Conservation (phyloP, 1,140 invertebrate genomes). For the Atopsyche davidsoni region DNA sequence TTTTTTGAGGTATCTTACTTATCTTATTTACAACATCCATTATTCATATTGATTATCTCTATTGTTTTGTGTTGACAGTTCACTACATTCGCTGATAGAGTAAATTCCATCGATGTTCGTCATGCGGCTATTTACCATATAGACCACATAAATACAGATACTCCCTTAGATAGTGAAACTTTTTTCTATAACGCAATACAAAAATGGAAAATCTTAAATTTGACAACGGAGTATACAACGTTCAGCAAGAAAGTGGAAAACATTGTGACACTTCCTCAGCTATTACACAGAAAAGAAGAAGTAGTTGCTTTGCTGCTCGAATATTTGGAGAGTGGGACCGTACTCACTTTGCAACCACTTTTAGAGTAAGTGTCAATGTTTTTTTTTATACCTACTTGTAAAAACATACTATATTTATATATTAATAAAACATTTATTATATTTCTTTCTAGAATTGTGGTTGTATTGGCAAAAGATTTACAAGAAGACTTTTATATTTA, state of each 20-base stretch:
- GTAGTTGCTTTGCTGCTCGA: slow-evolving; percentile 65
- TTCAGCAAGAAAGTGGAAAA: slow-evolving; percentile 68
- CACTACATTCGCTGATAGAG: slow-evolving; percentile 76
- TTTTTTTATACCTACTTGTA: neutral
- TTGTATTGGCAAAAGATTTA: slow-evolving; percentile 79
- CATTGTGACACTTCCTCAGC: slow-evolving; percentile 70
- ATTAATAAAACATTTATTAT: slow-evolving; percentile 1
- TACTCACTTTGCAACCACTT: slow-evolving; percentile 68
- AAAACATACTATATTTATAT: neutral
- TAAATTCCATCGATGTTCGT: slow-evolving; percentile 77
- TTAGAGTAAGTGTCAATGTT: slow-evolving; percentile 65
- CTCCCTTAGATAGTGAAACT: slow-evolving; percentile 63
- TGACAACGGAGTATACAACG: slow-evolving; percentile 70
- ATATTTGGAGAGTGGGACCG: slow-evolving; percentile 63
- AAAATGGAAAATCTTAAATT: slow-evolving; percentile 83
- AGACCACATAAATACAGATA: slow-evolving; percentile 61
- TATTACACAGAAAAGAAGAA: slow-evolving; percentile 71
- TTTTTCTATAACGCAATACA: slow-evolving; percentile 74
- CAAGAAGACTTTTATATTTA: slow-evolving; percentile 80
- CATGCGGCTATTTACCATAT: slow-evolving; percentile 59
- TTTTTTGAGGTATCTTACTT: no score
- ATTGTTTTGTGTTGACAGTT: slow-evolving; percentile 69
- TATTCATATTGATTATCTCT: slow-evolving; percentile 11
- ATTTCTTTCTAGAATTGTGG: slow-evolving; percentile 59
- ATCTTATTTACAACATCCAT: no score